These are phyloP conservation scores for Platyrinchus mystaceus DNA, from an alignment of 2,797 vertebrate species.

Conservation along the genomic window DNA sequence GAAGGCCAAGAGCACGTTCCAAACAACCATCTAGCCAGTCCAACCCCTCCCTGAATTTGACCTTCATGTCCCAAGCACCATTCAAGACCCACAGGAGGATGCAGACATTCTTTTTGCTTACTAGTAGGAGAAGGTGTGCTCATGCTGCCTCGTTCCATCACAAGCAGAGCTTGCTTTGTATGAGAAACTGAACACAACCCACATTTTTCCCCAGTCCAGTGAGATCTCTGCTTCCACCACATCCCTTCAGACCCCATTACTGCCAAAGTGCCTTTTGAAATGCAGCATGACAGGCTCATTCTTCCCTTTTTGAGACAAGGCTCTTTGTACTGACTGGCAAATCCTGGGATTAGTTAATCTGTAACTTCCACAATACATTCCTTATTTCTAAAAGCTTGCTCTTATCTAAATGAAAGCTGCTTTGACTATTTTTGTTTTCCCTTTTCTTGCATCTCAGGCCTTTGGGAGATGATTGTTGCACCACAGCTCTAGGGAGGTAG, in stretches of 20 bases:
- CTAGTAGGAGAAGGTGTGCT: too few relatives aligned
- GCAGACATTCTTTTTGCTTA: not conserved
- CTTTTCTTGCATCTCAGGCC: not conserved
- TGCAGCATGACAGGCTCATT: not conserved
- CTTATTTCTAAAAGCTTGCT: not conserved
- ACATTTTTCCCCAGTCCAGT: not conserved
- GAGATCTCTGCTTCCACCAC: not conserved
- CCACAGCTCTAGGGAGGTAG: not conserved
- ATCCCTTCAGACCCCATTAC: not conserved
- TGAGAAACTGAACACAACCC: not conserved
- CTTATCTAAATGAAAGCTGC: not conserved
- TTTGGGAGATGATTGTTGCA: not conserved
- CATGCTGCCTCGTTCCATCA: not conserved
- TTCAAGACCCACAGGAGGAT: not conserved
- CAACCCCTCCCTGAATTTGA: accelerated
- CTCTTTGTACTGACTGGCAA: not conserved
- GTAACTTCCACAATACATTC: not conserved
- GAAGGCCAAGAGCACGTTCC: not conserved
- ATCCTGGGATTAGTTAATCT: conserved; percentile 6
- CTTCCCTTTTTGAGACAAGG: not conserved
- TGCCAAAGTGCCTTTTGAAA: not conserved
- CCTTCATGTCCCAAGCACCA: not conserved
- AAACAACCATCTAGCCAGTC: not conserved
- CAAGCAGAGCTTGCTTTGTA: too few relatives aligned
- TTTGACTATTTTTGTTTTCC: not conserved